Conservation (phyloP, 2,113 vertebrate genomes). For the Pampusana beccarii region DNA sequence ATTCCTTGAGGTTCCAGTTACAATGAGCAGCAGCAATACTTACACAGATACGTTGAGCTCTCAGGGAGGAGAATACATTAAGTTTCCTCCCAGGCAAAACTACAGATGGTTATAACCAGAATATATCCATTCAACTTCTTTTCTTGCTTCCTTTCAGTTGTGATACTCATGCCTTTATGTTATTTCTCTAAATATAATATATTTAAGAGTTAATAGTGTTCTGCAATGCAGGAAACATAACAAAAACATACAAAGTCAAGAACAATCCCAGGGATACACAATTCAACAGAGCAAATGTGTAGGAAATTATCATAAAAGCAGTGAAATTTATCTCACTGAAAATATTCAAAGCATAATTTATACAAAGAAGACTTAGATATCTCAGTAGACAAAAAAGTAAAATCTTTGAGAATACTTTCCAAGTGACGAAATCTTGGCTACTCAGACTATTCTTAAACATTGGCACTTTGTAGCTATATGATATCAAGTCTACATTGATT, state of each 20-base stretch:
- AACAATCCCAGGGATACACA: background rate
- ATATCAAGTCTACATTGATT: constrained; percentile 3
- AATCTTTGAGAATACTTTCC: background rate
- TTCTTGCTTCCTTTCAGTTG: background rate
- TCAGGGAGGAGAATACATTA: background rate
- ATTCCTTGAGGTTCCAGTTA: background rate
- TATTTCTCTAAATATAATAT: background rate
- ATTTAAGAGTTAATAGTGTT: background rate
- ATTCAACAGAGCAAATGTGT: background rate
- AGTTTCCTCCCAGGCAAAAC: background rate
- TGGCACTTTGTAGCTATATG: background rate
- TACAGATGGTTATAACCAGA: background rate
- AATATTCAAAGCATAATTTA: background rate
- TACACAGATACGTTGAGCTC: background rate
- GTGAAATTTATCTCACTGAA: background rate
- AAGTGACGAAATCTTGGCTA: background rate
- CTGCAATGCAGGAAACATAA: background rate
- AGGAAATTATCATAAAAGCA: background rate
- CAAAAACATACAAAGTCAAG: background rate
- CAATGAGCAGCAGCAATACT: background rate
- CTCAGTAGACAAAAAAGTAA: background rate
- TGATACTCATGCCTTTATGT: background rate
- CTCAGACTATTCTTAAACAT: background rate
- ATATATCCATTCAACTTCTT: background rate
- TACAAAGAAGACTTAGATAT: background rate